These are phyloP conservation scores for Pteruthius melanotis DNA, from an alignment of 2,113 vertebrate species.

Conservation along the genomic window DNA sequence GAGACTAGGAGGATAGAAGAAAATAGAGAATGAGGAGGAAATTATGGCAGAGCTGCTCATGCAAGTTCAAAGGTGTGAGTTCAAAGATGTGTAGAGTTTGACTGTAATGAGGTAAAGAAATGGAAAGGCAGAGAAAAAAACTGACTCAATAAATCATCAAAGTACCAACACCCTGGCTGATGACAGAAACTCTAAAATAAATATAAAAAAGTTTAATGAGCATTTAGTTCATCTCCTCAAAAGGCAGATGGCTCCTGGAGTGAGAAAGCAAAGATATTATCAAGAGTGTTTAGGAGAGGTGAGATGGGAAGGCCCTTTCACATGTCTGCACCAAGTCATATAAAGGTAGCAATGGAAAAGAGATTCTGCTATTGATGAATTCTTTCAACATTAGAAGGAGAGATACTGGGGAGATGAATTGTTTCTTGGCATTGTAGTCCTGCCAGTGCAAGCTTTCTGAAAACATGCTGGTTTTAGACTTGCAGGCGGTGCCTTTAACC, in stretches of 20 bases:
- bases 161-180: background rate
- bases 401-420: background rate
- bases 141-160: background rate
- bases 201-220: background rate
- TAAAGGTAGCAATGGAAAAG: background rate
- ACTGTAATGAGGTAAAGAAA: background rate
- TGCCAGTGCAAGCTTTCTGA: background rate
- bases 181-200: background rate
- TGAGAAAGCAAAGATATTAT: background rate
- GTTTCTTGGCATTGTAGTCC: background rate
- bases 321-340: background rate
- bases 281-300: background rate
- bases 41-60: background rate
- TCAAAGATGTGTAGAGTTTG: background rate
- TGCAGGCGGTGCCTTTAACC: background rate
- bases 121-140: background rate
- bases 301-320: background rate
- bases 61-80: background rate
- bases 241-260: background rate
- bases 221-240: background rate
- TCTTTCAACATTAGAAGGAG: background rate
- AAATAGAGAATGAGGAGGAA: background rate
- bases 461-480: background rate
- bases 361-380: background rate
- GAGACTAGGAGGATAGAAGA: background rate